Conservation (phyloP, 2,113 vertebrate species). For the Panurus biarmicus region DNA sequence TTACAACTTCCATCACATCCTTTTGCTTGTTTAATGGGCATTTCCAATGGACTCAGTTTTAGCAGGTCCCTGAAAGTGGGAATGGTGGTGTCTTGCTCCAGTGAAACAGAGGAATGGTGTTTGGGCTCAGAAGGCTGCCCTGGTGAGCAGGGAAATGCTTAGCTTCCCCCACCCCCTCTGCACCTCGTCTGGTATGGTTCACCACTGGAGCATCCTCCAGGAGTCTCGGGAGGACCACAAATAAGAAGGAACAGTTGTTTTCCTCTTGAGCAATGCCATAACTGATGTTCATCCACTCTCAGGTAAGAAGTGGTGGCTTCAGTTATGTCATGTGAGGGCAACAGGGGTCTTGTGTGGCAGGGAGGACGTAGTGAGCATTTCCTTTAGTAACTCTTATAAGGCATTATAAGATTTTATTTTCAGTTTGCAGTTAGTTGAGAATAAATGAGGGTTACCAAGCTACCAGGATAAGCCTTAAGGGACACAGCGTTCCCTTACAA, state of each 20-base stretch:
- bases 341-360: background rate
- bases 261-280: background rate
- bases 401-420: background rate
- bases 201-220: fast-evolving
- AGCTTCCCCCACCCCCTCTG: background rate
- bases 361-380: background rate
- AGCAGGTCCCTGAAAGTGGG: background rate
- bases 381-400: background rate
- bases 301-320: background rate
- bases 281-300: fast-evolving
- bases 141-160: background rate
- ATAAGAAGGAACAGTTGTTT: background rate
- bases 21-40: background rate
- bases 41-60: background rate
- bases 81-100: background rate
- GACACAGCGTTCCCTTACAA: background rate
- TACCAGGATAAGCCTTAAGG: background rate
- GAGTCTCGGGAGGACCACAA: background rate
- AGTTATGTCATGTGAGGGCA: background rate
- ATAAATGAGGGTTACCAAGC: background rate
- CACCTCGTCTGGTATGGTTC: background rate
- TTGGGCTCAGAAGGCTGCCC: background rate
- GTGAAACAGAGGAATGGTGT: background rate
- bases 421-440: background rate
- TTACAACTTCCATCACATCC: background rate